Evolutionary conservation across 2,113 vertebrate genomes (phyloP).

Genomic region (Leucoraja erinaceus): DNA sequence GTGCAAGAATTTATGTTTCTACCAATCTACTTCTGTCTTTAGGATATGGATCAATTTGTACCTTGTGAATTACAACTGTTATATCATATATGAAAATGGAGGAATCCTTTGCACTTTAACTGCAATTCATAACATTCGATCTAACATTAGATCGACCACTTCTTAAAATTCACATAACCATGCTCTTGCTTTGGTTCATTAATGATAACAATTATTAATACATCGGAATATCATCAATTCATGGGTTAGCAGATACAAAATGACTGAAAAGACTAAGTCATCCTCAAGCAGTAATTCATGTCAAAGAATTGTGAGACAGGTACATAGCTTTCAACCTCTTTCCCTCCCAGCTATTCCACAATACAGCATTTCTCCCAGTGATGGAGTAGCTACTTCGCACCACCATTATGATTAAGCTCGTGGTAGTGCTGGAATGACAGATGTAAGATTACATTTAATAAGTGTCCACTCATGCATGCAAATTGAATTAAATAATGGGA

Average conservation of each 20-base stretch:
- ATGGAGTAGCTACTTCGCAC: slow-evolving; percentile 61
- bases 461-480: slow-evolving; percentile 77
- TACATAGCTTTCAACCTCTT: slow-evolving; percentile 25
- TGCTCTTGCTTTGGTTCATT: neutral
- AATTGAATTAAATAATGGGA: slow-evolving; percentile 83
- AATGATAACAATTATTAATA: neutral
- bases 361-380: slow-evolving; percentile 51
- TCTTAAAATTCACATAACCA: neutral
- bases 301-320: slow-evolving; percentile 36
- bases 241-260: neutral
- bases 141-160: neutral
- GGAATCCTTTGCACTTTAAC: slow-evolving; percentile 2
- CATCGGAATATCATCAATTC: neutral
- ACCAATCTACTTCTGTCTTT: neutral
- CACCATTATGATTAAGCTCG: slow-evolving; percentile 75
- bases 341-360: slow-evolving; percentile 38
- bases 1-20: neutral
- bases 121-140: neutral
- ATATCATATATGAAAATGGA: neutral
- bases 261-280: neutral
- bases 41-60: neutral
- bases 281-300: slow-evolving; percentile 8
- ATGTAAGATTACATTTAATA: slow-evolving; percentile 84
- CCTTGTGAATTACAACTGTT: neutral
- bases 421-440: slow-evolving; percentile 74